A percentile compares a stretch with the other conserved stretches of the same genome.
Conservation (phyloP, 2,797 vertebrate species). For the Sebastes cheni region DNA sequence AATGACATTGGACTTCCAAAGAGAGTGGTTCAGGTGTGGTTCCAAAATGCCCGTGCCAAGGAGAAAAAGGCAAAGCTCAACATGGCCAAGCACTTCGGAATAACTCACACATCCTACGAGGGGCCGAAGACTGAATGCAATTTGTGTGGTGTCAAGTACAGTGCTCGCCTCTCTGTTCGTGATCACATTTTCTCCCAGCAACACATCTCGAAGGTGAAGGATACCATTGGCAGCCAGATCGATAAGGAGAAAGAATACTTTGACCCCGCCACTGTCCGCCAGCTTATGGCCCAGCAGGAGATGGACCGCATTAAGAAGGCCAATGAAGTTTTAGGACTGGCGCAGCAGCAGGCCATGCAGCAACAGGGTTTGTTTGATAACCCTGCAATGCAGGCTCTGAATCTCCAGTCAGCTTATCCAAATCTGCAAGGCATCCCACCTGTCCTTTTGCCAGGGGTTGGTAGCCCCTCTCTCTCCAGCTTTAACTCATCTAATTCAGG, state of each 20-base stretch:
- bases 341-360: slow-evolving; percentile 91
- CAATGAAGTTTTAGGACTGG: slow-evolving; percentile 97
- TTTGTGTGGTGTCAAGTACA: slow-evolving; percentile 99
- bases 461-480: slow-evolving; percentile 95
- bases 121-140: slow-evolving; percentile 99
- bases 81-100: slow-evolving; percentile 99
- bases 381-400: slow-evolving; percentile 94
- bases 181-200: slow-evolving; percentile 99
- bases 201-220: slow-evolving; percentile 99
- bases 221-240: slow-evolving; percentile 98
- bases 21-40: slow-evolving; percentile 99
- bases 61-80: slow-evolving; percentile 99
- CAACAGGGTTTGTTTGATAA: slow-evolving; percentile 97
- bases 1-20: slow-evolving; percentile 99
- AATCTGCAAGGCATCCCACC: slow-evolving; percentile 98
- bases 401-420: slow-evolving; percentile 94
- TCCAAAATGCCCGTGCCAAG: slow-evolving; percentile 99
- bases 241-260: slow-evolving; percentile 99
- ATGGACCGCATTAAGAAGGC: slow-evolving; percentile 99
- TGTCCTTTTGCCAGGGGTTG: slow-evolving; percentile 96
- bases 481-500: slow-evolving; percentile 99
- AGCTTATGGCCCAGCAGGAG: slow-evolving; percentile 99
- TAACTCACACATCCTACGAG: slow-evolving; percentile 98
- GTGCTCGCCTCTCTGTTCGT: slow-evolving; percentile 96
- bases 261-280: slow-evolving; percentile 98